Evolutionary conservation across 2,797 vertebrate species (phyloP).

Genomic region (Phalloptychus januarius): DNA sequence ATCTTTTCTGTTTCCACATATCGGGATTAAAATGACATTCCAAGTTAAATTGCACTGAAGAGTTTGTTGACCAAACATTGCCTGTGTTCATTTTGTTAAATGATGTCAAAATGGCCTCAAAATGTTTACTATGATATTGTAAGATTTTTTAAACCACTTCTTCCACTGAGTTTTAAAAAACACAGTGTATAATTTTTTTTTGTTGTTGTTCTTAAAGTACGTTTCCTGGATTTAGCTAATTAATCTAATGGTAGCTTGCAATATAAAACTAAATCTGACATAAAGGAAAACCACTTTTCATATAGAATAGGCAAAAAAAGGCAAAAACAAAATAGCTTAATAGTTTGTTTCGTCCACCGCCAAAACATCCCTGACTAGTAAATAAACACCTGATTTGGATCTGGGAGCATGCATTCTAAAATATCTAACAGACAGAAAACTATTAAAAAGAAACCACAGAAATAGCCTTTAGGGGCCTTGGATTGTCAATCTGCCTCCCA

Average conservation of each 20-base stretch:
- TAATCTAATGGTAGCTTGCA: not conserved
- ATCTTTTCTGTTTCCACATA: not conserved
- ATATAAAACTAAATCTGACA: not conserved
- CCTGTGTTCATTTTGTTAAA: not conserved
- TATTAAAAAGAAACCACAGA: not conserved
- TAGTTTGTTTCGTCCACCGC: not conserved
- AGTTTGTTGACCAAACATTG: not conserved
- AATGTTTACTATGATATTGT: not conserved
- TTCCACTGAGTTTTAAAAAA: not conserved
- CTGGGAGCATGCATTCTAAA: not conserved
- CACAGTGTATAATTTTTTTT: not conserved
- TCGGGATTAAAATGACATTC: not conserved
- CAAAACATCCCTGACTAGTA: not conserved
- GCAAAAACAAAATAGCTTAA: not conserved
- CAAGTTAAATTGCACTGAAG: not conserved
- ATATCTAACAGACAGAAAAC: not conserved
- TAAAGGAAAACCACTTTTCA: not conserved
- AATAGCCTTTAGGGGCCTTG: not conserved
- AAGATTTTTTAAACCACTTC: not conserved
- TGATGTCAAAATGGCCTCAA: not conserved
- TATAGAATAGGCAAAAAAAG: not conserved
- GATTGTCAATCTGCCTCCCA: slow-evolving; percentile 10
- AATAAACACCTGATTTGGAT: not conserved
- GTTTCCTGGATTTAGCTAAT: not conserved
- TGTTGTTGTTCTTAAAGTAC: no score